phyloP scores from a whole-genome alignment of 2,888 invertebrate genomes.

The Clostera curtula region DNA sequence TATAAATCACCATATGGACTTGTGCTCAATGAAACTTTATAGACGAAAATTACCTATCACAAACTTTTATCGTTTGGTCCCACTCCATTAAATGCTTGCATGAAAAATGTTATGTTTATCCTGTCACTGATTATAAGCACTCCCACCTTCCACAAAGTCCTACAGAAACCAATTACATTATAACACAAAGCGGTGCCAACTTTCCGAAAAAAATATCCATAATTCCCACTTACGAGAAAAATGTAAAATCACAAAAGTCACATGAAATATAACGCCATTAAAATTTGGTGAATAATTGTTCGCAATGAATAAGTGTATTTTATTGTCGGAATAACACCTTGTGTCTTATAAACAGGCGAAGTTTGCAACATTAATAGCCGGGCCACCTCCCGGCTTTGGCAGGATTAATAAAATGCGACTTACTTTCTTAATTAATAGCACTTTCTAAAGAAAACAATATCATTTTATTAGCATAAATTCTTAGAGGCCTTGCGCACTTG shows the following conservation, averaged over 20 bases:
- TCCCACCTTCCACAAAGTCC: neutral
- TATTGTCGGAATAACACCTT: slow-evolving; percentile 55
- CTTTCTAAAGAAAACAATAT: slow-evolving; percentile 73
- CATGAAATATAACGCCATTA: slow-evolving; percentile 33
- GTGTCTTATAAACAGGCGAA: slow-evolving; percentile 50
- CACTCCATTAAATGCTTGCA: no score
- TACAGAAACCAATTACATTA: slow-evolving; percentile 1
- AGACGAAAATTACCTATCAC: no score
- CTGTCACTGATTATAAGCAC: no score
- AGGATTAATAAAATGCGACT: slow-evolving; percentile 68
- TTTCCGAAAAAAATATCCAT: slow-evolving; percentile 19
- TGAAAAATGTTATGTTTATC: no score
- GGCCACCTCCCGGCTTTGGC: slow-evolving; percentile 43
- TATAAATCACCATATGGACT: no score
- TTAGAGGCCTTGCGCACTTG: slow-evolving; percentile 22
- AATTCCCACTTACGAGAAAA: slow-evolving; percentile 38
- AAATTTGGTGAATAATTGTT: slow-evolving; percentile 59
- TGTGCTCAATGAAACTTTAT: no score
- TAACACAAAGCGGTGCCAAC: slow-evolving; percentile 11
- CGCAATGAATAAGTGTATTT: slow-evolving; percentile 60
- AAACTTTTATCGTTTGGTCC: no score
- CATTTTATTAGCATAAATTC: slow-evolving; percentile 68
- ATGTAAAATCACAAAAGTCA: slow-evolving; percentile 33
- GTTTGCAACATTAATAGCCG: slow-evolving; percentile 62
- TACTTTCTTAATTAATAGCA: slow-evolving; percentile 71